These are phyloP conservation scores for Rhamnusium bicolor DNA, from an alignment of 2,888 invertebrate genomes.

Conservation along the genomic window DNA sequence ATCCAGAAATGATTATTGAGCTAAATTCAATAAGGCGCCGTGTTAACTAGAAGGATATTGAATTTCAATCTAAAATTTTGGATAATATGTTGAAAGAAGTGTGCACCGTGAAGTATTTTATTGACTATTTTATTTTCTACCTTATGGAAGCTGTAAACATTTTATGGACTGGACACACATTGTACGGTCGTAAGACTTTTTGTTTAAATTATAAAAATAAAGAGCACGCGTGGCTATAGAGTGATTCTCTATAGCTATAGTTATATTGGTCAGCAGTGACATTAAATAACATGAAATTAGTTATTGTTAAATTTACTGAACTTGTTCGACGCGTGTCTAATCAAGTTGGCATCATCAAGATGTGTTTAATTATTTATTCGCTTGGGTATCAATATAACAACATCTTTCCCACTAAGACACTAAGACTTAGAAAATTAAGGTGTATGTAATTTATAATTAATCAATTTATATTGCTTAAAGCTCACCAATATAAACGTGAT, in stretches of 20 bases:
- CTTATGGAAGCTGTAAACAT: not conserved
- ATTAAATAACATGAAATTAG: too few relatives aligned
- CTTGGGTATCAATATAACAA: too few relatives aligned
- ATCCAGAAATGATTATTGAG: slow-evolving; percentile 1
- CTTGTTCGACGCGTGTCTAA: too few relatives aligned
- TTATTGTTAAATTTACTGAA: too few relatives aligned
- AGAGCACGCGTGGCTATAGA: not conserved
- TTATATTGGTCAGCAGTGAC: not conserved
- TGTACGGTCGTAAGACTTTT: not conserved
- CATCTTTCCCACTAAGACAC: too few relatives aligned
- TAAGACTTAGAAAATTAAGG: too few relatives aligned
- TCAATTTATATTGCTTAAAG: too few relatives aligned
- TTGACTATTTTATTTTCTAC: not conserved
- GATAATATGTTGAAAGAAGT: not conserved
- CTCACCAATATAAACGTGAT: too few relatives aligned
- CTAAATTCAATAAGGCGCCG: slow-evolving; percentile 6
- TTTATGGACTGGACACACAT: slow-evolving; percentile 3
- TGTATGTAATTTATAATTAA: too few relatives aligned
- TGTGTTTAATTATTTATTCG: too few relatives aligned
- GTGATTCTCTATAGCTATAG: too few relatives aligned
- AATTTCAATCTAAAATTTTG: not conserved
- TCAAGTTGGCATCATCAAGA: too few relatives aligned
- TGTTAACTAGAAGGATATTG: slow-evolving; percentile 3
- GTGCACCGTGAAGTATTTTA: slow-evolving; percentile 2
- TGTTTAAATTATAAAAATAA: not conserved